Percentiles rank a stretch among this genome's conserved stretches.
These are phyloP conservation scores for Luscinia megarhynchos DNA, from an alignment of 2,797 vertebrate genomes.

Conservation along the genomic window DNA sequence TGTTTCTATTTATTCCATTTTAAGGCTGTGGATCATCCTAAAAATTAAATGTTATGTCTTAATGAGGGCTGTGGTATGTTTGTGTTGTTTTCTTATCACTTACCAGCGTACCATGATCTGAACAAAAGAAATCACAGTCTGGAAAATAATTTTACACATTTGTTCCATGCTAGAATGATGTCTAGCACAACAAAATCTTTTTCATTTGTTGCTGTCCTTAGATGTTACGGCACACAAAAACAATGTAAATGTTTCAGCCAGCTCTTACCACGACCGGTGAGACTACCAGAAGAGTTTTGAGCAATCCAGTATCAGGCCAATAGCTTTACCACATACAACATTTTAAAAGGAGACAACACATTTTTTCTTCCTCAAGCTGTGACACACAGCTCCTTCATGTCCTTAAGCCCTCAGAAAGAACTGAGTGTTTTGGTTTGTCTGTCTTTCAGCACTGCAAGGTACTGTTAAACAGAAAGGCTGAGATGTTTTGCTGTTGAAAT, in stretches of 20 bases:
- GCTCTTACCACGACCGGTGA: neutral
- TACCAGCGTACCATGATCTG: neutral
- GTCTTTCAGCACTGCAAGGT: neutral
- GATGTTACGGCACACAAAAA: neutral
- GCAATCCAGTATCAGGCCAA: neutral
- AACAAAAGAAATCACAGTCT: neutral
- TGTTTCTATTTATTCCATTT: neutral
- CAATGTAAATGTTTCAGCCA: neutral
- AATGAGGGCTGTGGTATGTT: neutral
- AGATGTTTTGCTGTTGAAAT: neutral
- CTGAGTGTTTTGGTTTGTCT: neutral
- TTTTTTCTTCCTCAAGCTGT: neutral
- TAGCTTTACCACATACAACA: neutral
- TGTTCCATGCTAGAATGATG: neutral
- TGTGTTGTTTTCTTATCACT: neutral
- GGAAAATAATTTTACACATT: neutral
- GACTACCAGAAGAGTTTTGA: neutral
- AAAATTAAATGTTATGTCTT: neutral
- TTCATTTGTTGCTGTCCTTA: neutral
- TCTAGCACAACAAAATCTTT: neutral
- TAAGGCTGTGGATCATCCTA: neutral
- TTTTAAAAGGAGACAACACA: neutral
- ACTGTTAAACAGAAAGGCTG: neutral
- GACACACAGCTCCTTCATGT: neutral
- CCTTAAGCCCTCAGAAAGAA: neutral